Conservation (phyloP, 1,140 invertebrate species). For the Cherax quadricarinatus region DNA sequence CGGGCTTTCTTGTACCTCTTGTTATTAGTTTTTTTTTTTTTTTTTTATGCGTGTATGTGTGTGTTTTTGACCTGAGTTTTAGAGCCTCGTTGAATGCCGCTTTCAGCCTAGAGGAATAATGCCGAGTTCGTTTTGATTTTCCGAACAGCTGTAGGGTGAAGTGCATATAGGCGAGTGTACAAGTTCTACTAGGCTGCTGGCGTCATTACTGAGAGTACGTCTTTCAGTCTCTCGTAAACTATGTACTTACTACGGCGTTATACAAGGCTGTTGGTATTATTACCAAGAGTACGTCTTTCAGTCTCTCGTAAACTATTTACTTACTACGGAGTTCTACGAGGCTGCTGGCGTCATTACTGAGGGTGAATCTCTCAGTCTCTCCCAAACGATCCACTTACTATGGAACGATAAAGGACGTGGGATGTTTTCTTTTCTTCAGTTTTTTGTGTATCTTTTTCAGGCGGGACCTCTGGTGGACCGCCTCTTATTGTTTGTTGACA, state of each 20-base stretch:
- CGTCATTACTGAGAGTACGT: background rate
- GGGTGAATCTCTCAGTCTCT: background rate
- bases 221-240: background rate
- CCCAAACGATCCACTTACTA: background rate
- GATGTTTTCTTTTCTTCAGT: slow-evolving; percentile 24
- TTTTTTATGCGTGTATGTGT: background rate
- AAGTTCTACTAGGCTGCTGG: no score
- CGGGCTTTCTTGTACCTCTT: background rate
- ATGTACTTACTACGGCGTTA: background rate
- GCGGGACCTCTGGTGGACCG: background rate
- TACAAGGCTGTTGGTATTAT: no score
- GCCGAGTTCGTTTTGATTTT: no score
- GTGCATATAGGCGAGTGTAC: no score
- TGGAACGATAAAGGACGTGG: background rate
- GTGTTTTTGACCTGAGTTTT: background rate
- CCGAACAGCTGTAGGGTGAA: no score
- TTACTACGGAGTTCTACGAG: no score
- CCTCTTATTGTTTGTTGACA: background rate
- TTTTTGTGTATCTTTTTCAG: background rate
- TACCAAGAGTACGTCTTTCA: no score
- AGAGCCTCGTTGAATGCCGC: background rate
- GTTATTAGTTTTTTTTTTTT: background rate
- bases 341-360: background rate
- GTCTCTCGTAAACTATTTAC: no score
- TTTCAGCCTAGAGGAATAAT: no score